Evolutionary conservation across 1,140 invertebrate species (phyloP).

Genomic region (Halotydeus destructor): DNA sequence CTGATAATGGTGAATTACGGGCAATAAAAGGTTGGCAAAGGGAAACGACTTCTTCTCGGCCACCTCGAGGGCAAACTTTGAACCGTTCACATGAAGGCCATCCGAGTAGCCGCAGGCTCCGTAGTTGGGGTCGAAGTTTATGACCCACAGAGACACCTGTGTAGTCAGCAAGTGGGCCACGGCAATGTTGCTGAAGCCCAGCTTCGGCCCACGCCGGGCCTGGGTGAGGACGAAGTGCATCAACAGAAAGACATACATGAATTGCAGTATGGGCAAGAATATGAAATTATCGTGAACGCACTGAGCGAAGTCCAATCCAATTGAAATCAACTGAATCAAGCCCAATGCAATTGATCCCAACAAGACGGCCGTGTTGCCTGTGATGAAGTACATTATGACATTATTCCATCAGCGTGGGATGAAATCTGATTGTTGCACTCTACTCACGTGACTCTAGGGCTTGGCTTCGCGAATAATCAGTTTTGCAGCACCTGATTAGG

Average conservation of each 20-base stretch:
- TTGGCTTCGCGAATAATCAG: neutral
- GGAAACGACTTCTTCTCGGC: too few relatives aligned
- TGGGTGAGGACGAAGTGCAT: conserved; percentile 14
- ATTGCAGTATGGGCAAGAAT: conserved; percentile 12
- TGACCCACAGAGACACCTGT: conserved; percentile 12
- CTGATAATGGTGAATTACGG: conserved; percentile 13
- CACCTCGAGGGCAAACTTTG: too few relatives aligned
- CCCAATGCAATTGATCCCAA: conserved; percentile 9
- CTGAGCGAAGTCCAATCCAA: conserved; percentile 5
- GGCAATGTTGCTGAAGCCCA: conserved; percentile 10
- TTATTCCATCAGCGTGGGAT: neutral
- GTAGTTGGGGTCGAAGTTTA: conserved; percentile 2
- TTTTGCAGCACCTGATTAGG: conserved; percentile 10
- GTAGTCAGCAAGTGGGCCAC: conserved; percentile 12
- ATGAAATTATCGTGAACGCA: conserved; percentile 10
- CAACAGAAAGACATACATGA: conserved; percentile 8
- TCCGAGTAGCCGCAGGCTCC: neutral
- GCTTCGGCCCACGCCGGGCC: conserved; percentile 1
- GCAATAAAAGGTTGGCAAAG: conserved; percentile 6
- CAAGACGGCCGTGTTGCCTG: conserved; percentile 8
- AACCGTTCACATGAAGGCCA: too few relatives aligned
- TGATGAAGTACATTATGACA: neutral
- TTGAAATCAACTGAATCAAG: conserved; percentile 10
- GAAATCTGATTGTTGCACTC: too few relatives aligned
- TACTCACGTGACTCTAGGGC: conserved; percentile 6